Conservation (phyloP, 2,888 invertebrate species). For the Orgyia antiqua region DNA sequence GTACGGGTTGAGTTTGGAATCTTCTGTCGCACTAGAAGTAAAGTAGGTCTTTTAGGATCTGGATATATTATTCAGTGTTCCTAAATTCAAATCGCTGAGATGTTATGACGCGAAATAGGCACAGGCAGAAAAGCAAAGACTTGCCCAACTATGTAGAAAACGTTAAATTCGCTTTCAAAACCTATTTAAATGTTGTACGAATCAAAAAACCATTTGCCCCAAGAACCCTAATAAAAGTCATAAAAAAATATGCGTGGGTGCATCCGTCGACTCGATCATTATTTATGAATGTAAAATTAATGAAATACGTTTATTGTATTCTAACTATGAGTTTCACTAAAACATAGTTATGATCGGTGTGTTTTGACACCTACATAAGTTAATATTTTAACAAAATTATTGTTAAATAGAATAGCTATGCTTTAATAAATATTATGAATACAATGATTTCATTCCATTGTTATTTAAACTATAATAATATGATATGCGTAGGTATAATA, state of each 20-base stretch:
- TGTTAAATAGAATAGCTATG: conserved; percentile 7
- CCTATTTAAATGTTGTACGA: too few species aligned
- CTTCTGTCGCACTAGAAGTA: too few species aligned
- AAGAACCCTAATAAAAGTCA: conserved; percentile 21
- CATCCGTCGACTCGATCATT: conserved; percentile 33
- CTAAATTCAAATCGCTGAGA: too few species aligned
- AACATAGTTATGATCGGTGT: conserved; percentile 32
- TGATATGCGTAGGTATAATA: neutral
- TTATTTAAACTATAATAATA: neutral
- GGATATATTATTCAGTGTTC: too few species aligned
- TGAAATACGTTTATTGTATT: conserved; percentile 33
- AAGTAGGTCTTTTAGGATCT: too few species aligned
- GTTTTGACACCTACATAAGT: conserved; percentile 53
- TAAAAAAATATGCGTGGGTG: conserved; percentile 39
- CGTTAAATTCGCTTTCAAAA: too few species aligned
- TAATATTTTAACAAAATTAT: conserved; percentile 11
- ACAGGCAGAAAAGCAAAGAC: too few species aligned
- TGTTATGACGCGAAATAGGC: too few species aligned
- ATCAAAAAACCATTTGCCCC: neutral
- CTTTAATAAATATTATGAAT: conserved; percentile 4
- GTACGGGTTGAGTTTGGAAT: too few species aligned
- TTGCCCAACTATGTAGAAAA: too few species aligned
- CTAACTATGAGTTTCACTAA: conserved; percentile 42
- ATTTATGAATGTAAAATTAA: conserved; percentile 42
- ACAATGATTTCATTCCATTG: neutral